Base-by-base conservation (phyloP, 2,888 invertebrate species). In the Netelia fuscicornis region DNA sequence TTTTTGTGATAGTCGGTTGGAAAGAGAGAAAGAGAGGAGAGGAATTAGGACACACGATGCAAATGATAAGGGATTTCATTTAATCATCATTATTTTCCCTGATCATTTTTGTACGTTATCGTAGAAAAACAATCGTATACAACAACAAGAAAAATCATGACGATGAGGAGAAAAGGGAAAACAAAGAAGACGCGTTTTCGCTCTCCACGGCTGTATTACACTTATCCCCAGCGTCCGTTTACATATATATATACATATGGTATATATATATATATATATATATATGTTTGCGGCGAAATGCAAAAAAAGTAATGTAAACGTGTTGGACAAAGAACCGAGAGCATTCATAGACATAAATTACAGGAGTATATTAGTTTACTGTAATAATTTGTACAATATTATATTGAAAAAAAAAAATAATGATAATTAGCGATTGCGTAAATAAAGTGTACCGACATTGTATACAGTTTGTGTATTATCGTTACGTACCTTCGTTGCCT, bases 351-450 rank as follows among this genome's bases (percentile, higher is more conserved):
- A 91, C 91, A 90, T 90, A 91, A 72, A 92, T 93, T 93, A 90
- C 92, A 91, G 90, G 90, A 93, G 91, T 89, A 92, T 92, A 92
- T 76, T 92, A 91, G 91, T 93, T 93, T 92, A 92, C 91, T 93
- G 93, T 93, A 93, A 93, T 93, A 91, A 93, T 93, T 93, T 93
- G 93, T 93, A 93, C 92, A 93, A 93, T 93, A 93, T 92, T 91
- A 92, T 92, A 80, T 92, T 91, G 92, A 93, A 88, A 87, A 88
- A 87, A 72, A 75, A 64, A 74, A 71, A 72, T 60, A 77, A 89
- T 88, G 88, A 89, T 88, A 87, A 88, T 87, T 90, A 90, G 89
- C 88, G 87, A 89, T 91, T 90, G 89, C 89, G 89, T 90, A 85
- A 93, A 93, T 93, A 93, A 93, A 93, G 92, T 92, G 90, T 93